These are phyloP conservation scores for Eublepharis macularius DNA, from an alignment of 2,113 vertebrate genomes.

Conservation along the genomic window DNA sequence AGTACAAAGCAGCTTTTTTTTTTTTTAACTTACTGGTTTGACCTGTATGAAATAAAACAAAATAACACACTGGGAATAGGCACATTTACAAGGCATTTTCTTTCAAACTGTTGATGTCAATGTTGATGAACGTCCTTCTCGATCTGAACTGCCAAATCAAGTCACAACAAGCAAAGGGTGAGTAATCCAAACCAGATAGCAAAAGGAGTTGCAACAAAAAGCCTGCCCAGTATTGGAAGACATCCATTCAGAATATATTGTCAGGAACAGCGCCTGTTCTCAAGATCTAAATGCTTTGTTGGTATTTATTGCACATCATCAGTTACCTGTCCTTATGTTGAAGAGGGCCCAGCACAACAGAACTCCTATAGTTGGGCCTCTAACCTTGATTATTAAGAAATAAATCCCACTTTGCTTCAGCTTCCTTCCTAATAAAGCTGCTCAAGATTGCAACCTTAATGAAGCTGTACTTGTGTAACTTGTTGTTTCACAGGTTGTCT, in stretches of 20 bases:
- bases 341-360: neutral
- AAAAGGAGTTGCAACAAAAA: neutral
- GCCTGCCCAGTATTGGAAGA: neutral
- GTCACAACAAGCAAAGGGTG: neutral
- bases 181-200: neutral
- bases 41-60: neutral
- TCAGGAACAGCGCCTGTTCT: neutral
- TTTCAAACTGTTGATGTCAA: neutral
- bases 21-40: neutral
- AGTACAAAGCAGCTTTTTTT: neutral
- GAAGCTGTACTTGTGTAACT: too few species aligned
- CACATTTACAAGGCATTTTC: neutral
- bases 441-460: neutral
- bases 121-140: neutral
- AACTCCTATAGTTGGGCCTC: neutral
- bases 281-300: neutral
- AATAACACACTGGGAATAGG: neutral
- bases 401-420: neutral
- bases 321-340: neutral
- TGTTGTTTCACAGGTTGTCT: neutral
- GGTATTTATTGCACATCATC: neutral
- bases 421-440: neutral
- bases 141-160: neutral
- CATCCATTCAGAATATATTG: neutral
- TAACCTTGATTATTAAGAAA: neutral